Evolutionary conservation across 1,140 invertebrate genomes (phyloP), one percentile per base, ranked within the genome.

Genomic region (Babylonia areolata): DNA sequence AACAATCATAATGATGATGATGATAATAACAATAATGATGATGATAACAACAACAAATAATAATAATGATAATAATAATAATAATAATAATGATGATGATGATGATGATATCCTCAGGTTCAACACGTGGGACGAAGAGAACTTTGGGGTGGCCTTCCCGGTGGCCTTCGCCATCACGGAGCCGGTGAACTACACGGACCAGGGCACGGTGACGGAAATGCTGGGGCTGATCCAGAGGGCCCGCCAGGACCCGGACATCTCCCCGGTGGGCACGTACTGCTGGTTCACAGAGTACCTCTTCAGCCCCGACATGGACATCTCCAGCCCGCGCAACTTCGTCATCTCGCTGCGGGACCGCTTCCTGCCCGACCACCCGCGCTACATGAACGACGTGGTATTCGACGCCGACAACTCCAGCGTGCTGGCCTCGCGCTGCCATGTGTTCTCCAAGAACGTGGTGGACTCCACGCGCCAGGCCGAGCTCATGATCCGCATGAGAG

Each of bases 361-460:
- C 94, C 95, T 95, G 64, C 88, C 91, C 12, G 79, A 86, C 31
- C 90, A 92, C 71, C 89, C 89, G 15, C 75, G 91, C 17, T 92
- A 97, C 91, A 96, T 96, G 3, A 94, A 98, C 75, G 98, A 99
- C 92, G 96, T 99, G 0, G 97, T 96, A 89, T 97, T 98, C 87
- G 97, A 97, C 88, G 95, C 97, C 15, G 95, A 96, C 28, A 95
- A 96, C 0, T 96, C 96, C 31, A 95, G 95, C 86, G 98, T 99
- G 96, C 97, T 98, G 1, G 96, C 92, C 2, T 93, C 93, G 1
- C 37, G 93, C 20, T 88, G 92, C 54, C 88, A 93, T 75, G 78
- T 92, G 3, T 85, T 90, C 31, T 90, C 90, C 1, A 46, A 81
- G 2, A 87, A 84, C 73, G 73, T 93, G 5, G 82, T 73, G 23